Conservation (phyloP, 1,140 invertebrate genomes). For the Gonioctena quinquepunctata region DNA sequence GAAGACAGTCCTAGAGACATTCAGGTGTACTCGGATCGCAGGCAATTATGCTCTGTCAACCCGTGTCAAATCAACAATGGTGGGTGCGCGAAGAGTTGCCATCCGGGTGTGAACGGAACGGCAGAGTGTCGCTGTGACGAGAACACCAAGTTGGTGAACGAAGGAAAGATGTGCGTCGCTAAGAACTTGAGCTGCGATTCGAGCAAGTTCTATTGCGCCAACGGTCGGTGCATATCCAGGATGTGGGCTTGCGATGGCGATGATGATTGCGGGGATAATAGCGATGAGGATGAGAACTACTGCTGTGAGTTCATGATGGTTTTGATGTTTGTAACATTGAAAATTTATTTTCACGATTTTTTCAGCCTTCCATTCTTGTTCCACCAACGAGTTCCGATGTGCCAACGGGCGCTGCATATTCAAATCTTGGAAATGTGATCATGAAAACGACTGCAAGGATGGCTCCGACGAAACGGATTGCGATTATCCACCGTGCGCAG, state of each 20-base stretch:
- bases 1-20: conserved; percentile 91
- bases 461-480: conserved; percentile 92
- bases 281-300: conserved; percentile 91
- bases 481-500: conserved; percentile 83
- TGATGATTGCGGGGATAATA: conserved; percentile 91
- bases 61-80: conserved; percentile 92
- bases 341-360: too few species aligned
- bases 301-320: conserved; percentile 85
- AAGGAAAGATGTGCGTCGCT: conserved; percentile 86
- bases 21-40: conserved; percentile 79
- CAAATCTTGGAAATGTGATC: conserved; percentile 92
- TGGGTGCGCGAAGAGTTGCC: conserved; percentile 94
- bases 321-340: too few species aligned
- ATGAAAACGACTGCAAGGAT: conserved; percentile 94
- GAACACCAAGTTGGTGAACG: conserved; percentile 86
- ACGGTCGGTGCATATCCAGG: conserved; percentile 92
- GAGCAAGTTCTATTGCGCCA: conserved; percentile 90
- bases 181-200: conserved; percentile 87
- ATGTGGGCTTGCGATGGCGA: conserved; percentile 98
- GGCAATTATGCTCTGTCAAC: conserved; percentile 83
- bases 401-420: conserved; percentile 94
- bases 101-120: conserved; percentile 81
- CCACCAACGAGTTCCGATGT: conserved; percentile 90
- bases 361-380: conserved; percentile 88
- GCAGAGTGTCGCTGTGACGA: conserved; percentile 88